Evolutionary conservation across 2,888 invertebrate genomes (phyloP).

Genomic region (Meteorus colon): DNA sequence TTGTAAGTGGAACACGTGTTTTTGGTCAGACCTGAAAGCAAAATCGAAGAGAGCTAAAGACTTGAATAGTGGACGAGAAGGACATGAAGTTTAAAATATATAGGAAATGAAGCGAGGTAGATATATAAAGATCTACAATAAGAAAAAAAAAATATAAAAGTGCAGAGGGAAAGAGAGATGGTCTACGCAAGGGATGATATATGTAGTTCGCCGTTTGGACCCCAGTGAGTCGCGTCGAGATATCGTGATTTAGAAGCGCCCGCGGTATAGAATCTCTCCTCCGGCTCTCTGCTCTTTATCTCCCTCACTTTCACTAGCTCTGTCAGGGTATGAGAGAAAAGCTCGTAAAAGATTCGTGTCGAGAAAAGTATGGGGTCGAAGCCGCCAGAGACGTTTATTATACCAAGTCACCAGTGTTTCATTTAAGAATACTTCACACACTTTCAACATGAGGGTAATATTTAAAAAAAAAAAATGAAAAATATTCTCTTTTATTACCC

Average conservation of each 20-base stretch:
- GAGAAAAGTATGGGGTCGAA: constrained; percentile 37
- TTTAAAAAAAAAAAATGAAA: not conserved
- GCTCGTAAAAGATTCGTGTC: constrained; percentile 35
- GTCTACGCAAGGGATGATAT: constrained; percentile 46
- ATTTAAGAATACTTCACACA: constrained; percentile 27
- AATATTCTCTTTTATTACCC: not conserved
- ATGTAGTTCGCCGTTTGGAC: constrained; percentile 52
- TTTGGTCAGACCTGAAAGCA: constrained; percentile 48
- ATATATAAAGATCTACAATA: not conserved
- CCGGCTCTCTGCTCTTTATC: not conserved
- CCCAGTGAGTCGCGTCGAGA: constrained; percentile 51
- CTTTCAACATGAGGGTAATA: constrained; percentile 3
- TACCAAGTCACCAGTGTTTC: constrained; percentile 22
- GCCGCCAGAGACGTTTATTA: constrained; percentile 29
- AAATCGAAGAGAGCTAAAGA: constrained; percentile 25
- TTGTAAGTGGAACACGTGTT: constrained; percentile 50
- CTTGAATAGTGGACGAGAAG: constrained; percentile 1
- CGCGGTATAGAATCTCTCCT: constrained; percentile 3
- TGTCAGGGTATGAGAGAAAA: constrained; percentile 25
- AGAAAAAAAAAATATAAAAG: constrained; percentile 10
- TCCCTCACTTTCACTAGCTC: not conserved
- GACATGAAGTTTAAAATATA: not conserved
- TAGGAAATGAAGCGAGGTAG: not conserved
- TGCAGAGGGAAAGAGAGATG: constrained; percentile 18
- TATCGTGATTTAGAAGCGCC: constrained; percentile 54